phyloP scores from a whole-genome alignment of 2,888 invertebrate species.

The Lycophotia porphyrea region DNA sequence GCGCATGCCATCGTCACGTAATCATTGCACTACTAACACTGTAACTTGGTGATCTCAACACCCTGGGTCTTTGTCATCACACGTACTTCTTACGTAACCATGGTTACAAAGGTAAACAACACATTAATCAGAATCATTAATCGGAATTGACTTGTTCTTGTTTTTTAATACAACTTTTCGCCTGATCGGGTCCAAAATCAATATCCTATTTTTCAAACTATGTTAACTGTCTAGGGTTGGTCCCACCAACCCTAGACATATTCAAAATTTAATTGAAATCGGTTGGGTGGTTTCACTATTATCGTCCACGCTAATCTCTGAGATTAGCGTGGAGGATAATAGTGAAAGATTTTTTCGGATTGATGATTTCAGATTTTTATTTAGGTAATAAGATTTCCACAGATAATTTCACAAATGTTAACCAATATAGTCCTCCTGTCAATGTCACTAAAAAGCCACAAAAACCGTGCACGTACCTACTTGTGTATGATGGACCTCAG shows the following conservation, averaged over 20 bases:
- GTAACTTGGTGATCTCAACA: slow-evolving; percentile 56
- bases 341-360: not conserved
- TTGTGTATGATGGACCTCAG: slow-evolving; percentile 32
- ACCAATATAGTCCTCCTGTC: not conserved
- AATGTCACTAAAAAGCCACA: not conserved
- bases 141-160: not conserved
- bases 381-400: not conserved
- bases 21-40: slow-evolving; percentile 48
- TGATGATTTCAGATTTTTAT: too few species aligned
- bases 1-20: slow-evolving; percentile 52
- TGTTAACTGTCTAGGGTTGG: too few species aligned
- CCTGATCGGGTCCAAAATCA: not conserved
- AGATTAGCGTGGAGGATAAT: not conserved
- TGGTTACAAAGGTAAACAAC: slow-evolving; percentile 46
- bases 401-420: not conserved
- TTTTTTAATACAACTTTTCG: not conserved
- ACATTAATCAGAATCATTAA: not conserved
- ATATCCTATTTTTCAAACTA: not conserved
- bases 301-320: too few species aligned
- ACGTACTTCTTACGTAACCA: slow-evolving; percentile 50
- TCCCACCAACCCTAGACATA: not conserved
- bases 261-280: not conserved
- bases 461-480: slow-evolving; percentile 3
- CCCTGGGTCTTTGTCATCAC: slow-evolving; percentile 31
- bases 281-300: not conserved